Conservation (phyloP, 1,140 invertebrate genomes). For the Atopsyche davidsoni region DNA sequence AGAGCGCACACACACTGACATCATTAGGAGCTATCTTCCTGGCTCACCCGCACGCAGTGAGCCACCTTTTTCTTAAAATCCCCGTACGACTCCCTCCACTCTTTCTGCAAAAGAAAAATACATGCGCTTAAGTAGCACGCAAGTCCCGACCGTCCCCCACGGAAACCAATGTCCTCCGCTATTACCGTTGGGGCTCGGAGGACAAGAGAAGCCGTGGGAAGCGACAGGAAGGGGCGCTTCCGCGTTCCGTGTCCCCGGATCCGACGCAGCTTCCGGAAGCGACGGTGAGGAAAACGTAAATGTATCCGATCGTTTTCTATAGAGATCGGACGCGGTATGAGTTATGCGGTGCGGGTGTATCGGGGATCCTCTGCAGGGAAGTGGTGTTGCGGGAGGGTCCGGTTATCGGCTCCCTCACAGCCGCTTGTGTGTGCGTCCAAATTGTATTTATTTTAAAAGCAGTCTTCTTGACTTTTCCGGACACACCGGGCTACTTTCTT, state of each 20-base stretch:
- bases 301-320: too few relatives aligned
- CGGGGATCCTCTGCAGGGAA: constrained; percentile 20
- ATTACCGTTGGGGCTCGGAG: too few relatives aligned
- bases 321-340: constrained; percentile 36
- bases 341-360: too few relatives aligned
- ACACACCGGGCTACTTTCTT: constrained; percentile 93
- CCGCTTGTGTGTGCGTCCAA: background rate
- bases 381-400: background rate
- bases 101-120: constrained; percentile 71
- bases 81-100: constrained; percentile 90
- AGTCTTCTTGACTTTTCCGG: constrained; percentile 94
- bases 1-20: background rate
- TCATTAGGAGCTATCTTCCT: constrained; percentile 84
- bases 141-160: too few relatives aligned
- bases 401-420: background rate
- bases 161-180: too few relatives aligned
- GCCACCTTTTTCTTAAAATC: constrained; percentile 96
- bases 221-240: too few relatives aligned
- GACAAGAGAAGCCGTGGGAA: too few relatives aligned
- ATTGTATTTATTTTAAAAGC: constrained; percentile 56
- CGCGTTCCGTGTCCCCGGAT: too few relatives aligned
- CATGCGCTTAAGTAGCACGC: constrained; percentile 39
- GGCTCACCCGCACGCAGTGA: constrained; percentile 92
- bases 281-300: too few relatives aligned
- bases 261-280: too few relatives aligned